These are phyloP conservation scores for Eurois occulta DNA, from an alignment of 2,888 invertebrate genomes.

Conservation along the genomic window DNA sequence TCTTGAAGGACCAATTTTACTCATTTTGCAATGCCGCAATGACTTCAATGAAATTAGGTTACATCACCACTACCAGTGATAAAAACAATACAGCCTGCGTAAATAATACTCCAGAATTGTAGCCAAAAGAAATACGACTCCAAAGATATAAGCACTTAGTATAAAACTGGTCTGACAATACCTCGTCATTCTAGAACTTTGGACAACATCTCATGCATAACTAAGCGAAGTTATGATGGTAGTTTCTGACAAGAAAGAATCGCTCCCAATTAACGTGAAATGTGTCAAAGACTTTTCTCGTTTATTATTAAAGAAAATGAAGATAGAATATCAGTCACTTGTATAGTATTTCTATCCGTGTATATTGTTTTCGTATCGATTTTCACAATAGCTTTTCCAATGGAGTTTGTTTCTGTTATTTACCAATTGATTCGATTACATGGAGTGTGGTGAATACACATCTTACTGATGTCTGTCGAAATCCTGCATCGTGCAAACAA, in stretches of 20 bases:
- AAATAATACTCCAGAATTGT: neutral
- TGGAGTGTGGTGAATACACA: neutral
- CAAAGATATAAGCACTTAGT: constrained; percentile 5
- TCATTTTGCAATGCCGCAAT: too few relatives aligned
- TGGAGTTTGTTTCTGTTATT: neutral
- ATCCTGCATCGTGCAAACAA: neutral
- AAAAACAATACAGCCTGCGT: neutral
- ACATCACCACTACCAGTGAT: neutral
- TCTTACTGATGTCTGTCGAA: neutral
- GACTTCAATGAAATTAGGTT: too few relatives aligned
- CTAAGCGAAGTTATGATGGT: constrained; percentile 21
- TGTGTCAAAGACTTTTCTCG: constrained; percentile 10
- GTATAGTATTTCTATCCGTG: neutral
- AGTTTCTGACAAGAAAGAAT: constrained; percentile 36
- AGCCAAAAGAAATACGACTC: neutral
- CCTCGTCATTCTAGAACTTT: constrained; percentile 24
- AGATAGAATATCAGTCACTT: neutral
- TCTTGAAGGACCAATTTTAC: too few relatives aligned
- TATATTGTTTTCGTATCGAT: neutral
- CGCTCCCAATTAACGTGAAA: constrained; percentile 16
- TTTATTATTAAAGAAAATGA: constrained; percentile 22
- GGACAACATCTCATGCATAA: constrained; percentile 39
- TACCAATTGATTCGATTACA: neutral
- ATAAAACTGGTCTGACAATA: constrained; percentile 6
- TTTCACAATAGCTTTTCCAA: neutral